A percentile compares a stretch with the other conserved stretches of the same genome.
Conservation (phyloP, 2,113 vertebrate species). For the Dolichotis patagonum region DNA sequence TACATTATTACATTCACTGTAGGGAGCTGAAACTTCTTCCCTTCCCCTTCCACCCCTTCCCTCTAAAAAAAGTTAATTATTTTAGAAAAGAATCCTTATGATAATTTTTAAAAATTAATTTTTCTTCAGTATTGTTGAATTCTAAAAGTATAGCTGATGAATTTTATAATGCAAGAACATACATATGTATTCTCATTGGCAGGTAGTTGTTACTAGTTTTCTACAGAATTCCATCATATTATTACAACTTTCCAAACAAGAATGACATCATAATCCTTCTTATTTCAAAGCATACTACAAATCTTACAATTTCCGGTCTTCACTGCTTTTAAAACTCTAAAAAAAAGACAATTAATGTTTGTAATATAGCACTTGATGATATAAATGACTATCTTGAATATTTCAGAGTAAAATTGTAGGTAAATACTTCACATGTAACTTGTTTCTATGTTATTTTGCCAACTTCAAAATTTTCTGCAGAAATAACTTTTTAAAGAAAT, state of each 20-base stretch:
- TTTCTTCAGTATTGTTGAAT: neutral
- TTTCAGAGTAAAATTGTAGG: neutral
- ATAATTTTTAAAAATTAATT: neutral
- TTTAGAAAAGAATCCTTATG: neutral
- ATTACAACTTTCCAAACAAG: neutral
- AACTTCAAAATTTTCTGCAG: neutral
- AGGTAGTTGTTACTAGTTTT: neutral
- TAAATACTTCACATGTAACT: neutral
- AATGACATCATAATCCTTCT: neutral
- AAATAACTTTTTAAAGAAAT: neutral
- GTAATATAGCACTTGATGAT: neutral
- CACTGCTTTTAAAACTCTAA: neutral
- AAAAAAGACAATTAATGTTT: neutral
- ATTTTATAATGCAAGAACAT: neutral
- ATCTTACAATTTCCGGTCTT: neutral
- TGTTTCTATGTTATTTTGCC: neutral
- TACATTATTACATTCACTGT: neutral
- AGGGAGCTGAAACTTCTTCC: neutral
- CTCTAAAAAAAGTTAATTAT: neutral
- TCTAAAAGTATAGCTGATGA: neutral
- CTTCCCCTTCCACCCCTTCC: neutral
- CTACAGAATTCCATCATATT: neutral
- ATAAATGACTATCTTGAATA: slow-evolving; percentile 16
- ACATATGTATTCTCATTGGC: neutral
- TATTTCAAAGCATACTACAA: neutral